Percentiles rank a stretch among this genome's conserved stretches.
Conservation (phyloP, 2,113 vertebrate genomes). For the Nyctibius bracteatus region DNA sequence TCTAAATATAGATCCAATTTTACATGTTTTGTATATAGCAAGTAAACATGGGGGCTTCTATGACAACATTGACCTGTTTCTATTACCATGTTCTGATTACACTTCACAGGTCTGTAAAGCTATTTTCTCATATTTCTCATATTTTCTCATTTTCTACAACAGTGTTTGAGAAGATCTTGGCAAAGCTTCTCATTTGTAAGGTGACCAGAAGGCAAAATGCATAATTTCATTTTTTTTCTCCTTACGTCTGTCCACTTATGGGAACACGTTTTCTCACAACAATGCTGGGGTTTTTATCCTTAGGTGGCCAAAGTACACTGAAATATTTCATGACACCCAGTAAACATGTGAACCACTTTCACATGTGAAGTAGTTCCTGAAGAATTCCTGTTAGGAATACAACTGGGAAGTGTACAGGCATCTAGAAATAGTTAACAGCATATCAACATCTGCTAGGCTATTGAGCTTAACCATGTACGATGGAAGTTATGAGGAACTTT, state of each 20-base stretch:
- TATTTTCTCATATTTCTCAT: too few relatives aligned
- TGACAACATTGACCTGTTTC: not conserved
- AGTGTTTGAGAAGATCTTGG: not conserved
- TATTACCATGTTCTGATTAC: not conserved
- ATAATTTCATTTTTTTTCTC: not conserved
- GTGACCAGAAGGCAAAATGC: not conserved
- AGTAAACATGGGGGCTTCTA: not conserved
- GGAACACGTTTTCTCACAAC: not conserved
- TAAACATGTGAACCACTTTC: not conserved
- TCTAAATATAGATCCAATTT: not conserved
- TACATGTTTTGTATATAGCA: not conserved
- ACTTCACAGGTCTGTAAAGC: not conserved
- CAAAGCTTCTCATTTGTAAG: not conserved
- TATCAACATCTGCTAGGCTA: not conserved
- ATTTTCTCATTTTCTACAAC: not conserved
- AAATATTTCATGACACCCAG: not conserved
- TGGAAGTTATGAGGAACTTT: not conserved
- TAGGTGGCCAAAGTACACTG: not conserved
- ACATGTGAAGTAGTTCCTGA: not conserved
- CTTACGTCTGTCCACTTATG: rapidly evolving
- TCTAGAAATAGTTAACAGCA: not conserved
- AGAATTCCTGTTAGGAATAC: not conserved
- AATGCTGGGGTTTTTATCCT: not conserved
- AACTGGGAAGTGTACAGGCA: not conserved
- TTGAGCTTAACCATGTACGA: not conserved